phyloP scores from a whole-genome alignment of 1,140 invertebrate genomes.

The Marisa cornuarietis region DNA sequence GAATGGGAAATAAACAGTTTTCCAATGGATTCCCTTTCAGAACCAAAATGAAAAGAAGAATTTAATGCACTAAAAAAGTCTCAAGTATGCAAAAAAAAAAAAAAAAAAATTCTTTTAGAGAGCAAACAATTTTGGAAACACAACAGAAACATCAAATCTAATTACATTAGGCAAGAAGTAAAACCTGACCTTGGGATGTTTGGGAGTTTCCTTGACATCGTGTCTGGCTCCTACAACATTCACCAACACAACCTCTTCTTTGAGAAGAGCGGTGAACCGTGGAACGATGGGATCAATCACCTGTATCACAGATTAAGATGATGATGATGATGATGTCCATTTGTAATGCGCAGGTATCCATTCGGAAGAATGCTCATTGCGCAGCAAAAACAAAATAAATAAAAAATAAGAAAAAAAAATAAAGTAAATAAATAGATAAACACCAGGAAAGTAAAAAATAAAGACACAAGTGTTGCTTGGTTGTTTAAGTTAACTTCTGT shows the following conservation, averaged over 20 bases:
- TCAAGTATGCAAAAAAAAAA: neutral
- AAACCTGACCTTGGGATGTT: conserved; percentile 85
- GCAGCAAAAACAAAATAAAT: too few relatives aligned
- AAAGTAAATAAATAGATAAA: too few relatives aligned
- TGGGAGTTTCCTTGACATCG: conserved; percentile 74
- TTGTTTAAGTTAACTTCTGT: neutral
- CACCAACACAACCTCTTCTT: conserved; percentile 76
- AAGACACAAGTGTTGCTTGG: too few relatives aligned
- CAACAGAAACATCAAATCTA: neutral
- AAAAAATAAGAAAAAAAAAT: too few relatives aligned
- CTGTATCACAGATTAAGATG: conserved; percentile 63
- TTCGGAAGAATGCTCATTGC: too few relatives aligned
- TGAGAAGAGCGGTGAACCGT: conserved; percentile 87
- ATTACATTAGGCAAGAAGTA: neutral
- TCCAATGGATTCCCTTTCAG: too few relatives aligned
- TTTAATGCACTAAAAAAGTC: too few relatives aligned
- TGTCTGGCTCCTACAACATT: conserved; percentile 75
- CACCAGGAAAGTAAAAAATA: too few relatives aligned
- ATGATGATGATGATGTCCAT: too few relatives aligned
- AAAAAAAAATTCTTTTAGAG: neutral
- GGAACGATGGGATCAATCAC: conserved; percentile 92
- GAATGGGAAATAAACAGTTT: too few relatives aligned
- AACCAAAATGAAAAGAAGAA: too few relatives aligned
- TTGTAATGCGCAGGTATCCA: too few relatives aligned
- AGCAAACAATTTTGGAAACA: neutral